These are phyloP conservation scores for Melanostoma mellinum DNA, from an alignment of 2,888 invertebrate species.

Conservation along the genomic window DNA sequence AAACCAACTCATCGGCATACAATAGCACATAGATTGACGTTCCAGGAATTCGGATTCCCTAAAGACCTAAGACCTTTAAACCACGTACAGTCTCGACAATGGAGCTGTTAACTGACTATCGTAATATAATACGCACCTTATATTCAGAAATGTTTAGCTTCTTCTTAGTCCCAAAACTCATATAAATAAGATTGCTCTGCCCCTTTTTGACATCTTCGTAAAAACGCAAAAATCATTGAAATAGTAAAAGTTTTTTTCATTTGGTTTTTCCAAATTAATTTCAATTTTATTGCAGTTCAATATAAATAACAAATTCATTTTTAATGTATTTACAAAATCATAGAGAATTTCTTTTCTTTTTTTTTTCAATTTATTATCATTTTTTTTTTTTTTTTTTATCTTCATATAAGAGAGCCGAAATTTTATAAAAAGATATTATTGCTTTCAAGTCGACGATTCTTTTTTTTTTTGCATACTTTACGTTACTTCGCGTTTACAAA, in stretches of 20 bases:
- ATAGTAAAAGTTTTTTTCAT: neutral
- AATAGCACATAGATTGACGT: too few relatives aligned
- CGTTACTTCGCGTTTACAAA: neutral
- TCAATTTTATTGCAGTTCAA: conserved; percentile 58
- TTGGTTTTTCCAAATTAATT: conserved; percentile 48
- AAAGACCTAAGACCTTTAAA: too few relatives aligned
- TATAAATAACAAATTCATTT: conserved; percentile 56
- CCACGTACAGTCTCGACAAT: too few relatives aligned
- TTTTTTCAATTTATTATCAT: conserved; percentile 58
- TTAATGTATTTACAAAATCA: conserved; percentile 58
- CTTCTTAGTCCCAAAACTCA: too few relatives aligned
- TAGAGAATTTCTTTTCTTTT: conserved; percentile 61
- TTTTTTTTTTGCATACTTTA: conserved; percentile 41
- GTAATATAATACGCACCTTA: too few relatives aligned
- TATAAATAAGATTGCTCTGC: too few relatives aligned
- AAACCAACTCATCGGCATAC: too few relatives aligned
- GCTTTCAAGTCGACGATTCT: conserved; percentile 33
- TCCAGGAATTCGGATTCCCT: too few relatives aligned
- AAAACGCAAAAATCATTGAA: neutral
- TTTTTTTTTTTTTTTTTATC: conserved; percentile 30
- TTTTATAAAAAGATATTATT: conserved; percentile 24
- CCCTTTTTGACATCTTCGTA: neutral
- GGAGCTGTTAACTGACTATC: too few relatives aligned
- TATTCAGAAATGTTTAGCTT: too few relatives aligned
- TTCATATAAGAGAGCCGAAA: conserved; percentile 50